Evolutionary conservation across 2,113 vertebrate species (phyloP).

Genomic region (Eurystomus gularis): DNA sequence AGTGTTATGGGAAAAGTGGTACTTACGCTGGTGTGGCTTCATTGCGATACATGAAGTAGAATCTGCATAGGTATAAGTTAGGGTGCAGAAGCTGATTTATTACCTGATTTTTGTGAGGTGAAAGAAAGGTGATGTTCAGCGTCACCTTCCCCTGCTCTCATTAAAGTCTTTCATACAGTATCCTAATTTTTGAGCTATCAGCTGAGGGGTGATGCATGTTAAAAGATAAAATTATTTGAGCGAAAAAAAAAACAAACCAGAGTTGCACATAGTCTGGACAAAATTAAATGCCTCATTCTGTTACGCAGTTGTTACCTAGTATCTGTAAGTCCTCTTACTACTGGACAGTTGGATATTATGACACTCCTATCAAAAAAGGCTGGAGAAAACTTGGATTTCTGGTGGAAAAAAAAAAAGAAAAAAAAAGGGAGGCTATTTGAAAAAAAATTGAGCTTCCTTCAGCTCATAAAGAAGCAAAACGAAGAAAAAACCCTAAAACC

Average conservation of each 20-base stretch:
- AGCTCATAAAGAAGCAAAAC: not conserved
- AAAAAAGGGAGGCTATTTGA: not conserved
- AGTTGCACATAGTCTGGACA: not conserved
- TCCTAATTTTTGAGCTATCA: not conserved
- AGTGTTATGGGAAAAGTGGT: not conserved
- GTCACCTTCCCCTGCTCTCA: not conserved
- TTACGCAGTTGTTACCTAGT: not conserved
- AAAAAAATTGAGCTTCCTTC: not conserved
- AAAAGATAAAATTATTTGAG: not conserved
- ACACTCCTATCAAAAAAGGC: not conserved
- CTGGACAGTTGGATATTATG: not conserved
- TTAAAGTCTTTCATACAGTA: not conserved
- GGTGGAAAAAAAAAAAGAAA: not conserved
- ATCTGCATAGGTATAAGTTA: slow-evolving; percentile 1
- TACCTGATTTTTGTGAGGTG: not conserved
- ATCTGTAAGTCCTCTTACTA: not conserved
- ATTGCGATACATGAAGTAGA: not conserved
- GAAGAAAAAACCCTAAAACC: not conserved
- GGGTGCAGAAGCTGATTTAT: not conserved
- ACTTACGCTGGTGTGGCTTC: not conserved
- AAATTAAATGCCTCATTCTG: not conserved
- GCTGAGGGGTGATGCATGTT: not conserved
- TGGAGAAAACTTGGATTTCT: not conserved
- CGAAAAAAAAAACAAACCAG: not conserved
- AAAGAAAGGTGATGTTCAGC: not conserved